These are phyloP conservation scores for Siniperca scherzeri DNA, from an alignment of 2,797 vertebrate genomes.

Conservation along the genomic window DNA sequence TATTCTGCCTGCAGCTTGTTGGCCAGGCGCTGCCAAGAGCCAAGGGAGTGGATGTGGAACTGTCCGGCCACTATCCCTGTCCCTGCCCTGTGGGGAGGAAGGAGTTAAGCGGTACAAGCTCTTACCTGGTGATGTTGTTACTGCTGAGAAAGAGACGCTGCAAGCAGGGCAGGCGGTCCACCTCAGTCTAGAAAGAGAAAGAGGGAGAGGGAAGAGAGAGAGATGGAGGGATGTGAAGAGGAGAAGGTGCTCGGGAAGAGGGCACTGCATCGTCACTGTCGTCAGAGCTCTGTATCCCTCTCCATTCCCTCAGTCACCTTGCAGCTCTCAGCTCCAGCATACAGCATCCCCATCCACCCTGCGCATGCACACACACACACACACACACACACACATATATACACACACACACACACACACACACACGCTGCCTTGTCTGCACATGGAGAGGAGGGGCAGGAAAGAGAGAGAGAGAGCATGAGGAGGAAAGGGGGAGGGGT, in stretches of 20 bases:
- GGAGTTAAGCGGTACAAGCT: conserved; percentile 72
- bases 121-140: conserved; percentile 98
- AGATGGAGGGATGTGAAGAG: conserved; percentile 67
- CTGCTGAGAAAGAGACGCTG: conserved; percentile 97
- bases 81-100: conserved; percentile 68
- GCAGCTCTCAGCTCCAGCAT: conserved; percentile 84
- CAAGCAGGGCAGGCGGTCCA: conserved; percentile 94
- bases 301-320: conserved; percentile 87
- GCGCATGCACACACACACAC: conserved; percentile 78
- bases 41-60: conserved; percentile 53
- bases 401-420: conserved; percentile 58
- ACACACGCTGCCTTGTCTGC: conserved; percentile 81
- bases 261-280: conserved; percentile 73
- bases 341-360: conserved; percentile 85
- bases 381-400: conserved; percentile 60
- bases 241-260: conserved; percentile 64
- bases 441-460: conserved; percentile 86
- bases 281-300: conserved; percentile 75
- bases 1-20: conserved; percentile 45
- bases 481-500: conserved; percentile 64
- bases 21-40: conserved; percentile 52
- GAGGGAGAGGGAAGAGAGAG: conserved; percentile 67
- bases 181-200: conserved; percentile 90
- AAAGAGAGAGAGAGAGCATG: conserved; percentile 67
- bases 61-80: conserved; percentile 58